phyloP scores from a whole-genome alignment of 2,888 invertebrate species.

The Odontocerum albicorne region DNA sequence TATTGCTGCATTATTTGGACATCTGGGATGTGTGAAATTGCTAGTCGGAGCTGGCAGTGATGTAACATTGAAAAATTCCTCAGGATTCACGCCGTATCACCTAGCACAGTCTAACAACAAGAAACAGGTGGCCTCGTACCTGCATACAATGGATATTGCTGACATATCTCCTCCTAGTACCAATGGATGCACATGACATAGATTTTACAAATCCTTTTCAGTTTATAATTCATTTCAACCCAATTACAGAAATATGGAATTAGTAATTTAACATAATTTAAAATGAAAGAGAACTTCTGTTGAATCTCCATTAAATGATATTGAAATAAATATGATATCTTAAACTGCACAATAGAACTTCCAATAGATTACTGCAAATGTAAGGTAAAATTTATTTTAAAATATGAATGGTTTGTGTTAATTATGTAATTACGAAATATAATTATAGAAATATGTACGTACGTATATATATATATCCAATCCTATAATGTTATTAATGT shows the following conservation, averaged over 20 bases:
- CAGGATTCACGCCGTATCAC: slow-evolving; percentile 67
- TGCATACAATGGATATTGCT: slow-evolving; percentile 39
- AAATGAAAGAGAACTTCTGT: no score
- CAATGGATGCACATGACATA: slow-evolving; percentile 24
- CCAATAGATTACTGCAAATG: no score
- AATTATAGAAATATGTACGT: no score
- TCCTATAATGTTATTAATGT: no score
- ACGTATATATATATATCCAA: no score
- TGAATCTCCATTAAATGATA: no score
- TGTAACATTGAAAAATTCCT: slow-evolving; percentile 70
- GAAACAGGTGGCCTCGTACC: slow-evolving; percentile 58
- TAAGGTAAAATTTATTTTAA: no score
- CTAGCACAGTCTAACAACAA: slow-evolving; percentile 61
- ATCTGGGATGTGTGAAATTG: slow-evolving; percentile 75
- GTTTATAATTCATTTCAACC: slow-evolving; percentile 15
- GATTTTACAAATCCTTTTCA: slow-evolving; percentile 11
- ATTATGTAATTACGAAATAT: no score
- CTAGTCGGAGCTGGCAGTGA: slow-evolving; percentile 71
- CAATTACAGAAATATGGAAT: slow-evolving; percentile 14
- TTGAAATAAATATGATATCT: no score
- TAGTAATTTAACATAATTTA: slow-evolving; percentile 16
- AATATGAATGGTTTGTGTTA: no score
- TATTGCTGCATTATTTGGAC: slow-evolving; percentile 88
- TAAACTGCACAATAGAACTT: no score
- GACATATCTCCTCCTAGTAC: slow-evolving; percentile 6